phyloP scores from a whole-genome alignment of 2,888 invertebrate species.

The Cryptophagus acutangulus region DNA sequence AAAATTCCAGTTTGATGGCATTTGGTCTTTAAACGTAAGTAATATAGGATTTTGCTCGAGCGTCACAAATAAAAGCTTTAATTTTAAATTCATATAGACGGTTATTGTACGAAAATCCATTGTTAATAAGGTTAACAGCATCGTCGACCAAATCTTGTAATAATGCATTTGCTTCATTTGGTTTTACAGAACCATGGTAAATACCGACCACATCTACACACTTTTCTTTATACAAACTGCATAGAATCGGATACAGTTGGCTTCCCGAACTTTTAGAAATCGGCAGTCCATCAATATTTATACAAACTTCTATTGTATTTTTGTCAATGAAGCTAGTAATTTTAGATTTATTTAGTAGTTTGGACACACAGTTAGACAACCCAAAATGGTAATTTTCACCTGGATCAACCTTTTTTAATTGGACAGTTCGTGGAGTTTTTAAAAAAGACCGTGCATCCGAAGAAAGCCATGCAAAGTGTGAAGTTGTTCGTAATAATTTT shows the following conservation, averaged over 20 bases:
- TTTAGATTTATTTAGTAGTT: slow-evolving; percentile 5
- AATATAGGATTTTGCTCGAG: no score
- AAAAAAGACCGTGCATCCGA: no score
- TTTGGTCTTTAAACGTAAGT: no score
- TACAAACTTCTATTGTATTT: slow-evolving; percentile 10
- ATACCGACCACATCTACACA: slow-evolving; percentile 15
- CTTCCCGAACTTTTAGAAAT: slow-evolving; percentile 19
- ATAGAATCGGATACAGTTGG: slow-evolving; percentile 16
- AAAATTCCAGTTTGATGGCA: no score
- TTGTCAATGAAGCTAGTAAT: neutral
- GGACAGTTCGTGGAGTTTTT: no score
- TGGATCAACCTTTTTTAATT: slow-evolving; percentile 6
- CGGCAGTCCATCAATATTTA: slow-evolving; percentile 19
- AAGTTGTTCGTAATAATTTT: no score
- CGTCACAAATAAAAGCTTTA: no score
- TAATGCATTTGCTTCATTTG: slow-evolving; percentile 16
- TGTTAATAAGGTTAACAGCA: slow-evolving; percentile 14
- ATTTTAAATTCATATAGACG: no score
- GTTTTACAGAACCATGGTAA: slow-evolving; percentile 20
- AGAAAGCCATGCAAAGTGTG: no score
- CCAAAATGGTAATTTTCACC: slow-evolving; percentile 20
- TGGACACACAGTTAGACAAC: slow-evolving; percentile 9
- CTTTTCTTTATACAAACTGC: slow-evolving; percentile 10
- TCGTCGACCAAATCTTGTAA: slow-evolving; percentile 18
- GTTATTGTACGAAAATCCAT: no score